These are phyloP conservation scores for Camponotus floridanus DNA, from an alignment of 1,140 invertebrate species.

Conservation along the genomic window DNA sequence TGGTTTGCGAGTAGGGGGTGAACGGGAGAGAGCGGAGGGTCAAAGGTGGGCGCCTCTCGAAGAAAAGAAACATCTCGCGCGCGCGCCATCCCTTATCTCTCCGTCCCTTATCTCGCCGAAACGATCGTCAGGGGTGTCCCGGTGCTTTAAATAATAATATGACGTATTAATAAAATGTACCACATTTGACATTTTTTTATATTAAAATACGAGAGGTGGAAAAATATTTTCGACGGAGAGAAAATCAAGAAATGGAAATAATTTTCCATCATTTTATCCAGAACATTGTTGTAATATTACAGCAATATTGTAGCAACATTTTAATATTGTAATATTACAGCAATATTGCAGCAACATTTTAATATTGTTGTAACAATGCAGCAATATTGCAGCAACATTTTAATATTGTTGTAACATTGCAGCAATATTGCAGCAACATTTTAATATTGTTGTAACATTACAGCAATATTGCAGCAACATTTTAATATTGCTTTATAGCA, in stretches of 20 bases:
- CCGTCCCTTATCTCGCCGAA: constrained; percentile 28
- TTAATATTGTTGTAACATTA: too few species aligned
- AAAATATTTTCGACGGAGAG: not conserved
- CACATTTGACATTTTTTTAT: not conserved
- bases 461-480: too few species aligned
- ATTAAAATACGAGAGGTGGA: not conserved
- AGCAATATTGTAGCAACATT: too few species aligned
- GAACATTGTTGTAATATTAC: too few species aligned
- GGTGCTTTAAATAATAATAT: not conserved
- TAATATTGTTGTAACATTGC: too few species aligned
- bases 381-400: too few species aligned
- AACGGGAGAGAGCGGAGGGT: constrained; percentile 46
- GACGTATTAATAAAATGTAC: not conserved
- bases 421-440: too few species aligned
- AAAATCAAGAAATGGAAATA: not conserved
- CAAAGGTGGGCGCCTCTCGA: constrained; percentile 53
- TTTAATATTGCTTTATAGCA: too few species aligned
- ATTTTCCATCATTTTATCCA: too few species aligned
- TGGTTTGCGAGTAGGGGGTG: constrained; percentile 70
- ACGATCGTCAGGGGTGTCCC: not conserved
- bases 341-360: too few species aligned
- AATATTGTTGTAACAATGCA: too few species aligned
- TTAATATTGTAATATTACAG: too few species aligned
- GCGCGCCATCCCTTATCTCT: constrained; percentile 30
- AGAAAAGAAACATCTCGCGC: constrained; percentile 41